These are phyloP conservation scores for Caradrina clavipalpis DNA, from an alignment of 2,888 invertebrate species.

Conservation along the genomic window DNA sequence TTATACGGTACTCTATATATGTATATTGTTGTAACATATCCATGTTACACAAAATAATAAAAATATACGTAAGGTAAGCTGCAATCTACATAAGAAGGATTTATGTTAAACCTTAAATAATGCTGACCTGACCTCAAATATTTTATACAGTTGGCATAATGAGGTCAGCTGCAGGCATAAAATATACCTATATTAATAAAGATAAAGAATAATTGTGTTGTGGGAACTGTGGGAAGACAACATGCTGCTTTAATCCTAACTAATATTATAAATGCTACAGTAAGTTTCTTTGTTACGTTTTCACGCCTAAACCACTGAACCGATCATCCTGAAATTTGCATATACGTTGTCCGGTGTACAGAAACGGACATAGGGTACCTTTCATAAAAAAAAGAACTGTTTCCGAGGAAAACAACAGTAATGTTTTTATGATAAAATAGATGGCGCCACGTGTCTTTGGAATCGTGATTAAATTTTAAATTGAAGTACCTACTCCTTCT, in stretches of 20 bases:
- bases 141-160: constrained; percentile 1
- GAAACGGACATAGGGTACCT: too few relatives aligned
- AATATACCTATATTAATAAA: constrained; percentile 1
- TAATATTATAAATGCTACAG: too few relatives aligned
- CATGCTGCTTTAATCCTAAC: constrained; percentile 15
- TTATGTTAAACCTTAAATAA: constrained; percentile 13
- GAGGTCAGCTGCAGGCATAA: constrained; percentile 1
- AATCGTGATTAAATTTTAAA: too few relatives aligned
- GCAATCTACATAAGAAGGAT: constrained; percentile 12
- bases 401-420: too few relatives aligned
- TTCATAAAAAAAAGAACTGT: too few relatives aligned
- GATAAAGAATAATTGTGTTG: background rate
- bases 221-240: constrained; percentile 1
- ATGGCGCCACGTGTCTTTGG: too few relatives aligned
- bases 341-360: too few relatives aligned
- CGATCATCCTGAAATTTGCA: too few relatives aligned
- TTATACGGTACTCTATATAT: background rate
- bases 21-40: constrained; percentile 4
- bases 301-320: too few relatives aligned
- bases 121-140: constrained; percentile 11
- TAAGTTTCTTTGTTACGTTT: too few relatives aligned
- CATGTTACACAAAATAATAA: background rate
- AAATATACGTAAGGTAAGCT: constrained; percentile 20
- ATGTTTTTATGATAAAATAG: too few relatives aligned
- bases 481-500: too few relatives aligned